Conservation (phyloP, 1,140 invertebrate species). For the Procambarus clarkii region DNA sequence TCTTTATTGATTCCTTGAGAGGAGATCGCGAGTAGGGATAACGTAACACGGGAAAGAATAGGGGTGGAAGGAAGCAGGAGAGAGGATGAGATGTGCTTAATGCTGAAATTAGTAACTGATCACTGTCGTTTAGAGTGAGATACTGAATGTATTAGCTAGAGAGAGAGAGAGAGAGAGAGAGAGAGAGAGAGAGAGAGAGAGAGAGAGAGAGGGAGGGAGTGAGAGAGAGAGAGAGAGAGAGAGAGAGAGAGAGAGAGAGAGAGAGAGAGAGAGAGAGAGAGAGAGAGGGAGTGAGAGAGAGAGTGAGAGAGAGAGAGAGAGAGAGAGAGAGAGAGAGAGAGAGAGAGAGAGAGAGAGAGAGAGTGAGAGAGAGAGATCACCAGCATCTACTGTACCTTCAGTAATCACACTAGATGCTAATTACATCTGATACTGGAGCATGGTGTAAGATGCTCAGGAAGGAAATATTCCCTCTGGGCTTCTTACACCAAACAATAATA, state of each 20-base stretch:
- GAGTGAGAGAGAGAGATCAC: background rate
- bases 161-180: background rate
- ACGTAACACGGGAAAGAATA: background rate
- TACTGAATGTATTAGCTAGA: too few relatives aligned
- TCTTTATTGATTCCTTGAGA: background rate
- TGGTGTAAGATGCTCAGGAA: too few relatives aligned
- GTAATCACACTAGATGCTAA: too few relatives aligned
- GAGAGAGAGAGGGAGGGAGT: too few relatives aligned
- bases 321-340: constrained; percentile 35
- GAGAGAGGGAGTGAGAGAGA: constrained; percentile 23
- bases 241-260: background rate
- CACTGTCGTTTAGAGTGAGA: background rate
- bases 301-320: constrained; percentile 37
- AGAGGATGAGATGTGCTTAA: background rate
- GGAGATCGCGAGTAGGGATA: too few relatives aligned
- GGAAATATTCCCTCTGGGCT: too few relatives aligned
- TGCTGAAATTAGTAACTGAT: too few relatives aligned
- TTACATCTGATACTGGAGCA: too few relatives aligned
- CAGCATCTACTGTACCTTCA: too few relatives aligned
- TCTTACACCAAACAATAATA: too few relatives aligned
- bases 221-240: background rate
- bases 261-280: background rate
- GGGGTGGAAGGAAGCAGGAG: background rate
- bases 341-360: constrained; percentile 10
- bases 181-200: background rate